Base-by-base conservation (phyloP, 2,797 vertebrate genomes). In the Chelonia mydas region DNA sequence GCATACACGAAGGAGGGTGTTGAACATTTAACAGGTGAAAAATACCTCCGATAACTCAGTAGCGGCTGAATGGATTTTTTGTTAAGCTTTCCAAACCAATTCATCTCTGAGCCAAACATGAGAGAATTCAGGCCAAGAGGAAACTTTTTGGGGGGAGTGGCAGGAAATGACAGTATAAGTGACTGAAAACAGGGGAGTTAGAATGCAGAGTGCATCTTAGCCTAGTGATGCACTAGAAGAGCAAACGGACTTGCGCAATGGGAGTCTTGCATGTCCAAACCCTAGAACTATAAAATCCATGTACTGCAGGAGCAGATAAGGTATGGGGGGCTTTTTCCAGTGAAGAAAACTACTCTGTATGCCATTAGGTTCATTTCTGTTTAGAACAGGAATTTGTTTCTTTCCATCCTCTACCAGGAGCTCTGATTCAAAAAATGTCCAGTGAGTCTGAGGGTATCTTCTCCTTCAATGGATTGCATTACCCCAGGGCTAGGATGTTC, bases 381-480 rank as follows among this genome's bases (percentile, higher is more conserved):
- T 55, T 31, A 11, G 41, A 81, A 68, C 19, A 31, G 37, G 37
- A 3, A 1, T 15, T 54, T 84, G 27, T 12, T 85, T 16, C 41
- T 61, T 78, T 27, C 23, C 28, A 15, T 28, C 12, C 81, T 76
- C 16, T 94, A 85, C 23, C 49, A 74, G 50, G 51, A 16, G 41
- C 47, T 82, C 1, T 31, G 74, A 41, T n/a, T 3, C 53, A 31
- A 84, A 91, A 47, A 25, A 5, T 7, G 65, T 6, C 7, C 5
- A 27, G 27, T 79, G 17, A 37, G 11, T 85, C 12, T 28, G 61
- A 54, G n/a, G 80, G 78, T 80, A 51, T 57, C 11, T 47, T 16
- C 45, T 3, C 5, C 77, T 76, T 65, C 21, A 2, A 4, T 1
- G 3, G 1, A 9, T 45, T 68, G 2, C 47, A 1, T 0, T 45